Evolutionary conservation across 2,797 vertebrate genomes (phyloP).

Genomic region (Notolabrus celidotus): DNA sequence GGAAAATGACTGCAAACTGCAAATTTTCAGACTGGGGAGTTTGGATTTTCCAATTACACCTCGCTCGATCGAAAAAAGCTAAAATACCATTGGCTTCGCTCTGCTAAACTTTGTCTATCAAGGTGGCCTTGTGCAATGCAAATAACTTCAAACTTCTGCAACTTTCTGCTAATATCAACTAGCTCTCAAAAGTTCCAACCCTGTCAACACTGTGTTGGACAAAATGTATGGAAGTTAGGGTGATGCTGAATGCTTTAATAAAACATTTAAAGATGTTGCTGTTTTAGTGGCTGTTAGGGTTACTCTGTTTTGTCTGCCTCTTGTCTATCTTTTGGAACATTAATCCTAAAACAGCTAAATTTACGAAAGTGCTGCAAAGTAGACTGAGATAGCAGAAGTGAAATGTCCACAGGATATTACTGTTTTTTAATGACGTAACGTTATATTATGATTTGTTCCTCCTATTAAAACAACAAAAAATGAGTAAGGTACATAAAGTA

Average conservation of each 20-base stretch:
- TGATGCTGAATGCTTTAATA: background rate
- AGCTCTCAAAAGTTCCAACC: background rate
- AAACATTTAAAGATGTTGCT: background rate
- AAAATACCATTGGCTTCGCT: background rate
- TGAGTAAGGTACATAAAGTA: no score
- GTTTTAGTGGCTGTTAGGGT: no score
- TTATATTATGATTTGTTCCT: no score
- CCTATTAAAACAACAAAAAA: no score
- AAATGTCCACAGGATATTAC: no score
- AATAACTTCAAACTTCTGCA: conserved; percentile 3
- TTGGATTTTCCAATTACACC: conserved; percentile 1
- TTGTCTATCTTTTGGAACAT: background rate
- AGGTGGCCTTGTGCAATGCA: conserved; percentile 10
- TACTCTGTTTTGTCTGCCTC: background rate
- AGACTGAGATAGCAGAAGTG: no score
- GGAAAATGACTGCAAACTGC: conserved; percentile 22
- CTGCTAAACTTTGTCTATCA: conserved; percentile 2
- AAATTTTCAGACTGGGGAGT: background rate
- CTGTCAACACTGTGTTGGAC: background rate
- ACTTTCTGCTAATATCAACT: conserved; percentile 8
- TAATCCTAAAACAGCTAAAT: no score
- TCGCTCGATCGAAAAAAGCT: background rate
- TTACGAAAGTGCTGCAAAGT: no score
- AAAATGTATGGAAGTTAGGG: background rate
- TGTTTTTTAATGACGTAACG: no score